A percentile compares a stretch with the other conserved stretches of the same genome.
Evolutionary conservation across 2,797 vertebrate genomes (phyloP).

Genomic region (Leucoraja ocellata): DNA sequence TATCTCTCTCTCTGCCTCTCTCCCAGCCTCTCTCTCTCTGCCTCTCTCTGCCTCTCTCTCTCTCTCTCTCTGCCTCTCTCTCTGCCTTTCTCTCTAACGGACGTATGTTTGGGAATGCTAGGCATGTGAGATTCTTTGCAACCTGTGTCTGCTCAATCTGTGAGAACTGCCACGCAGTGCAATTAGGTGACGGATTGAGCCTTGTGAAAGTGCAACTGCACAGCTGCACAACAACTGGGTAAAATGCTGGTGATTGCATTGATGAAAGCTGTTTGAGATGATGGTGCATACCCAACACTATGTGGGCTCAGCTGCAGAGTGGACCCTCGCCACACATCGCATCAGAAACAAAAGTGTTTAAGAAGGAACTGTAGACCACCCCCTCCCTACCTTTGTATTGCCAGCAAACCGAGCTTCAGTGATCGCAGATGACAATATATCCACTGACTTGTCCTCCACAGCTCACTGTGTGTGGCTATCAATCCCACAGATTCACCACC

Average conservation of each 20-base stretch:
- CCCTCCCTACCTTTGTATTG: too few relatives aligned
- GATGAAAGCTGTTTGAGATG: background rate
- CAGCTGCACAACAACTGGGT: background rate
- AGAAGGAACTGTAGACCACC: too few relatives aligned
- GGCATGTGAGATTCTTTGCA: background rate
- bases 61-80: too few relatives aligned
- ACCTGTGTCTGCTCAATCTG: background rate
- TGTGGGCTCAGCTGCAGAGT: background rate
- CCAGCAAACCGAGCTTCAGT: too few relatives aligned
- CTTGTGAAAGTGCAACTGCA: background rate
- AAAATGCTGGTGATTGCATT: background rate
- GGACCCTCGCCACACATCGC: background rate
- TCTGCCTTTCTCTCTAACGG: background rate
- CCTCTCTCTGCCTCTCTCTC: too few relatives aligned
- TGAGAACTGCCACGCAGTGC: background rate
- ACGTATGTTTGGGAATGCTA: background rate
- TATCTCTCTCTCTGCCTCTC: too few relatives aligned
- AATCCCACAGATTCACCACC: too few relatives aligned
- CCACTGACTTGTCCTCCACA: too few relatives aligned
- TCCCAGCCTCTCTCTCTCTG: too few relatives aligned
- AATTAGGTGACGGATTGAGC: background rate
- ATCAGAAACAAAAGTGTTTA: background rate
- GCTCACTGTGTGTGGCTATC: too few relatives aligned
- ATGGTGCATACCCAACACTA: background rate
- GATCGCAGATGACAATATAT: too few relatives aligned